Evolutionary conservation across 2,888 invertebrate genomes (phyloP).

Genomic region (Pimpla rufipes): DNA sequence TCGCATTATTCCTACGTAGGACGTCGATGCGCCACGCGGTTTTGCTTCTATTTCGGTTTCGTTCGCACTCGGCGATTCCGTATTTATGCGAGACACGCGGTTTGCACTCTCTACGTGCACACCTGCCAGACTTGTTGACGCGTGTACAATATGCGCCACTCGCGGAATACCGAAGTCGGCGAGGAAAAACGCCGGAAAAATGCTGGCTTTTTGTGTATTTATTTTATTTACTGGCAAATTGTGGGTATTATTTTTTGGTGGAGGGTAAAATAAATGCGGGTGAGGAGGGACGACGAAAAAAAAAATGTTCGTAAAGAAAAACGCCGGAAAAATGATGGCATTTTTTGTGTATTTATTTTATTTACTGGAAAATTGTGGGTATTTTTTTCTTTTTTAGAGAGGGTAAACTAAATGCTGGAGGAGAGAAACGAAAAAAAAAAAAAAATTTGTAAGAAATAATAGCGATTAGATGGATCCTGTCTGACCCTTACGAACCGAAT

Average conservation of each 20-base stretch:
- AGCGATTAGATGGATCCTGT: too few relatives aligned
- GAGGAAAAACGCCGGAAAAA: conserved; percentile 2
- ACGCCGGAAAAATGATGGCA: conserved; percentile 5
- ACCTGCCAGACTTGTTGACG: conserved; percentile 68
- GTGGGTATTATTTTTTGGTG: too few relatives aligned
- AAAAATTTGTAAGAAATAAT: too few relatives aligned
- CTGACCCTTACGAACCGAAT: too few relatives aligned
- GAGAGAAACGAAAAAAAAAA: too few relatives aligned
- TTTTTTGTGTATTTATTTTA: not conserved
- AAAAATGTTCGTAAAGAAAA: too few relatives aligned
- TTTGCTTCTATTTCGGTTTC: conserved; percentile 60
- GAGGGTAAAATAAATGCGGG: too few relatives aligned
- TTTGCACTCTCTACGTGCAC: conserved; percentile 54
- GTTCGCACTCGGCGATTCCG: conserved; percentile 31
- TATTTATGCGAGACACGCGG: conserved; percentile 65
- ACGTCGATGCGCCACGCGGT: conserved; percentile 45
- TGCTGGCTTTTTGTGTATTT: not conserved
- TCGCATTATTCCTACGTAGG: conserved; percentile 35
- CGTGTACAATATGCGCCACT: conserved; percentile 49
- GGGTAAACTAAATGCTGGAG: too few relatives aligned
- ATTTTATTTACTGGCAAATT: too few relatives aligned
- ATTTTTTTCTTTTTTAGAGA: too few relatives aligned
- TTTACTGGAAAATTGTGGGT: too few relatives aligned
- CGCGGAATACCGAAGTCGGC: conserved; percentile 51
- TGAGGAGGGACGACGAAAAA: too few relatives aligned